These are phyloP conservation scores for Conus ventricosus DNA, from an alignment of 1,140 invertebrate species.

Conservation along the genomic window DNA sequence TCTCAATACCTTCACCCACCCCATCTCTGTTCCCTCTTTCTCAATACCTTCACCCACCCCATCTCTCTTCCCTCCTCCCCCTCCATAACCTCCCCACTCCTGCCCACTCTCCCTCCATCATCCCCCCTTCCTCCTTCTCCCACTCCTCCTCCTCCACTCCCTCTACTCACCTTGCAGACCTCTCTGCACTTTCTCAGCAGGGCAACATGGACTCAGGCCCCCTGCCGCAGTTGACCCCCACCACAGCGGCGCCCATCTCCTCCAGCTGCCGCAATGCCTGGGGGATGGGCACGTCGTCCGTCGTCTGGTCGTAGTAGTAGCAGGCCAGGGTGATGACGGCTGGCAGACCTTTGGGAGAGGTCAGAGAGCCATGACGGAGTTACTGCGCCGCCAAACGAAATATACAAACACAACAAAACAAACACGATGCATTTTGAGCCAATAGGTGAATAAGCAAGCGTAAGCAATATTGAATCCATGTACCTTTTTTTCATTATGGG, in stretches of 20 bases:
- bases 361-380: not conserved
- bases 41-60: not conserved
- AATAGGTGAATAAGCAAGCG: no score
- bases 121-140: not conserved
- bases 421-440: no score
- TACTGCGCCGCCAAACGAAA: no score
- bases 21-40: not conserved
- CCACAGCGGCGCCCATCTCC: conserved; percentile 64
- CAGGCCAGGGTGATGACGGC: conserved; percentile 63
- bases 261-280: conserved; percentile 62
- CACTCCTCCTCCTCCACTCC: not conserved
- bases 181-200: conserved; percentile 54
- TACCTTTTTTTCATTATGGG: no score
- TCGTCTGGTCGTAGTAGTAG: conserved; percentile 48
- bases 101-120: not conserved
- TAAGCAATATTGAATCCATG: no score
- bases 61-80: not conserved
- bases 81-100: not conserved
- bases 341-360: conserved; percentile 46
- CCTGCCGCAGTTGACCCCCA: conserved; percentile 66
- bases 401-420: no score
- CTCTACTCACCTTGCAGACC: conserved; percentile 56
- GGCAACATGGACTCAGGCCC: conserved; percentile 66
- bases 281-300: conserved; percentile 52
- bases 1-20: not conserved